Base-by-base conservation (phyloP, 2,888 invertebrate genomes). In the Rhagonycha fulva region DNA sequence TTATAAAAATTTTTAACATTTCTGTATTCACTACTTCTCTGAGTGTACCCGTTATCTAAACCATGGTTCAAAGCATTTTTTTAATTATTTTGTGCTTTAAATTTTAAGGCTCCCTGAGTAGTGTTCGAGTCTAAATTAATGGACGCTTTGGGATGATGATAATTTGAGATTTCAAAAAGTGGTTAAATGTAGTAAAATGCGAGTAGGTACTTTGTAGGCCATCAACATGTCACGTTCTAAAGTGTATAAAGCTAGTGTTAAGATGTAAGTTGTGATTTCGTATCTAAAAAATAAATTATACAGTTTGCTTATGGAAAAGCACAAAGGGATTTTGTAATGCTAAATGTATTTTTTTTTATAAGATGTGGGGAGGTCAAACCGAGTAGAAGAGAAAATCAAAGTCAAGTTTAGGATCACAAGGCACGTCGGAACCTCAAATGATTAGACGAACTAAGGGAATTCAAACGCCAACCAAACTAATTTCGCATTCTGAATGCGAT, bases 361-460 rank as follows among this genome's bases (percentile, higher is more conserved):
- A 10, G 63, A 63, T 28, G 68, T 62, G 68, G 66, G 66, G 47
- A 68, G 67, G 11, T 26, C 67, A 26, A 60, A 26, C 30, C 66
- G 75, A 14, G 62, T 73, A 68, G 60, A 23, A 74, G 72, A 68
- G 75, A 75, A 78, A 78, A 75, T 75, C 78, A 78, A 78, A 78
- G 78, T 78, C 73, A 78, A 78, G 78, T 76, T 78, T 78, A 82
- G 79, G 79, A 79, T 83, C 83, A 82, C 84, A 78, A 80, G 76
- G 82, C 83, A 82, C 83, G 83, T 83, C 77, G 78, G 81, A 74
- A 78, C 81, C 80, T 80, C 82, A 82, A 77, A 83, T 84, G 83
- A 84, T 84, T 84, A 84, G 82, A 83, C 82, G 81, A 81, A 82
- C 80, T 80, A 81, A 81, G 82, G 82, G 80, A 83, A 83, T 83